These are phyloP conservation scores for Berghia stephanieae DNA, from an alignment of 1,140 invertebrate species.

Conservation along the genomic window DNA sequence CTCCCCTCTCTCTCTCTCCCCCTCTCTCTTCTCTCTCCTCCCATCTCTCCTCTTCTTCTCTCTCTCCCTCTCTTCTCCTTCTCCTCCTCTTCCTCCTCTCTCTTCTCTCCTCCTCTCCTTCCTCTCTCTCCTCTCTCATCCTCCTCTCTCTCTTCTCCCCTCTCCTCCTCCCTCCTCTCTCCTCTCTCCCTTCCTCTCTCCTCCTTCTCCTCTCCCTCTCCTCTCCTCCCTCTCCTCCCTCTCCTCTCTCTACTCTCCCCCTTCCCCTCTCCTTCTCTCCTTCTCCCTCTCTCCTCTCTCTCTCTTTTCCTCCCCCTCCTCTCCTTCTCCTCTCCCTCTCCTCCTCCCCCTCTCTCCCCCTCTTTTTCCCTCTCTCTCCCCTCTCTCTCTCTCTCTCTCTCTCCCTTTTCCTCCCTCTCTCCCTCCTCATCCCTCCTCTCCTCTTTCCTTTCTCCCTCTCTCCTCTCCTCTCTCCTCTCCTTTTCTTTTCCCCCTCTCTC, in stretches of 20 bases:
- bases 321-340: neutral
- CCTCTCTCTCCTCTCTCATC: no score
- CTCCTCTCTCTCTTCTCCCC: no score
- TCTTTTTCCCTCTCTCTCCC: neutral
- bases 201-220: neutral
- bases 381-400: neutral
- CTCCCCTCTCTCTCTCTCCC: no score
- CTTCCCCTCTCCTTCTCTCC: neutral
- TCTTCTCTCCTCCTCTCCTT: no score
- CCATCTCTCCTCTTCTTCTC: no score
- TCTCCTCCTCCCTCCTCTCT: slow-evolving; percentile 5
- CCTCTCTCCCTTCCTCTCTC: neutral
- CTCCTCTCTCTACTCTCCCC: neutral
- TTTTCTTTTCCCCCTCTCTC: neutral
- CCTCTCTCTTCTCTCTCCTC: no score
- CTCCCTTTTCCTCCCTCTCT: neutral
- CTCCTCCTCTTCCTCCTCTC: no score
- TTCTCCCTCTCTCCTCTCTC: neutral
- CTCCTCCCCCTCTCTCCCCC: neutral
- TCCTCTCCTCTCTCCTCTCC: neutral
- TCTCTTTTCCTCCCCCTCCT: neutral
- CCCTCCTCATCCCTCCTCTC: neutral
- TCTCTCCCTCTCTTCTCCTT: no score
- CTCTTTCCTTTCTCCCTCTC: neutral
- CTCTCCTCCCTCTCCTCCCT: neutral